Base-by-base conservation (phyloP, 1,140 invertebrate species). In the Habropoda laboriosa region DNA sequence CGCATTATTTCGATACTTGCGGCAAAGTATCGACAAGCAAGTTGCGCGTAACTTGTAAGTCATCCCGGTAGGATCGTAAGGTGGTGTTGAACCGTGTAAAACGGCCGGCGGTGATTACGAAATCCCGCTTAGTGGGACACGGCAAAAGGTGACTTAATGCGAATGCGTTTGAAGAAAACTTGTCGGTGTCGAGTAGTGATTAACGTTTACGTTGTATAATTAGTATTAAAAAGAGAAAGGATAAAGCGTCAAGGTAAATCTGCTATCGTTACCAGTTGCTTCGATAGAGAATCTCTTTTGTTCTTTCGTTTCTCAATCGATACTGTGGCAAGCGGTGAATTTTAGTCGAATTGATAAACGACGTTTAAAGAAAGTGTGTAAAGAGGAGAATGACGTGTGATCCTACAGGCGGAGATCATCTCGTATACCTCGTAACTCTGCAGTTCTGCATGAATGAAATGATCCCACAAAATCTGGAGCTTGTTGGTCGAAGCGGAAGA, bases 391-490 rank as follows among this genome's bases (percentile, higher is more conserved):
- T 32, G 30, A 6, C 13, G 13, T 40, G 21, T n/a, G 32, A 40
- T 30, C 38, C 7, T 35, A 32, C 12, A 58, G 3, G 0, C 16
- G 7, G 2, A 3, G 13, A 72, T 27, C n/a, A n/a, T n/a, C n/a
- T n/a, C 18, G 0, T 55, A 67, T 85, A 95, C 94, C 94, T 95
- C 94, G 86, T 94, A 94, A 89, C 94, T 94, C n/a, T 93, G 94
- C 38, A 93, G 93, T 86, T 94, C 94, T 2, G 94, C 93, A 55
- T 94, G 94, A 86, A 95, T 94, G 87, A 95, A 95, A 75, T 94
- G 89, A 67, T 94, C 93, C 94, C 94, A 95, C 58, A 94, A 93
- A 71, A 90, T 47, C 67, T 91, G 91, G 3, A 93, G 79, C 58
- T 89, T 93, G 76, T 86, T 88, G 18, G 38, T 58, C 4, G 76